Evolutionary conservation across 2,113 vertebrate genomes (phyloP), one percentile per base, ranked within the genome.

Genomic region (Prinia subflava): DNA sequence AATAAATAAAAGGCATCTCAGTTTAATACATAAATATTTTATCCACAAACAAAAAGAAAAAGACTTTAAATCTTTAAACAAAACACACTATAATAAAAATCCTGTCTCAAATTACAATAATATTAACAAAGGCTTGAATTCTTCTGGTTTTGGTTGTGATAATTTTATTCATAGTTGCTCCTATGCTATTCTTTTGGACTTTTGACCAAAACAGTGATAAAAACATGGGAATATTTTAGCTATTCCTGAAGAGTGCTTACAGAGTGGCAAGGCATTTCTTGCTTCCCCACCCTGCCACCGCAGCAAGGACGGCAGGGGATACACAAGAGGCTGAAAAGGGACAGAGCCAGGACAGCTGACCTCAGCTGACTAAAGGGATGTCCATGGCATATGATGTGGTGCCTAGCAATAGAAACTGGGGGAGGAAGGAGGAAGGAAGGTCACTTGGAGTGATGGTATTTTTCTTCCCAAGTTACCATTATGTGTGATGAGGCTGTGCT

Each of bases 401-500:
- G 22, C 15, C 27, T 44, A 74, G 22, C 27, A 52, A 11, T 6
- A 37, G 31, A 37, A 65, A 7, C 15, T 74, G 20, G 10, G n/a
- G 27, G 8, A 70, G 52, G 46, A 52, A 63, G 24, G 16, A 77
- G 4, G 24, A 52, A 67, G 18, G 11, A 37, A 27, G 4, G 42
- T 37, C 28, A 17, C 22, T 56, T 50, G 18, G 13, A 71, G 14
- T 14, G 15, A 15, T 8, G 15, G 2, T 4, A 6, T 46, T 62
- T 57, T 13, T 42, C 53, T 62, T 62, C 14, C 3, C 10, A 25
- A 44, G 18, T 24, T 21, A 50, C 12, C 0, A 2, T 25, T 22
- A 55, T 0, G 2, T 1, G 1, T 16, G 31, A 35, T 19, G 21
- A 16, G 24, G 2, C 9, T 37, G 47, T 46, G 18, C 6, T 78